Conservation (phyloP, 2,797 vertebrate species). For the Thalassophryne amazonica region DNA sequence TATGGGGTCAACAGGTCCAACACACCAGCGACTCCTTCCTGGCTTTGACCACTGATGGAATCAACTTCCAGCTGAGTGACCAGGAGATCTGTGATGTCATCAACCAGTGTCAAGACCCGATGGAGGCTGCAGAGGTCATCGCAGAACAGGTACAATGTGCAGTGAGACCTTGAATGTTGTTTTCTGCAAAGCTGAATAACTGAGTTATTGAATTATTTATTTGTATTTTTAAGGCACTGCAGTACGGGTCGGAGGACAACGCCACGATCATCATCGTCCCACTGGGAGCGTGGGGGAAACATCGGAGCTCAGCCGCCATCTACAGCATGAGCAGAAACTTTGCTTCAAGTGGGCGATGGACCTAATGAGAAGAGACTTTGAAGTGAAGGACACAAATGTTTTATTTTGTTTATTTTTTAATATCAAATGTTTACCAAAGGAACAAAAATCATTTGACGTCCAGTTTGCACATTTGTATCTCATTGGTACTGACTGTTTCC, state of each 20-base stretch:
- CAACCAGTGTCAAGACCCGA: conserved; percentile 88
- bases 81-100: conserved; percentile 94
- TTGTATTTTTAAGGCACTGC: conserved; percentile 78
- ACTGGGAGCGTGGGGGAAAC: conserved; percentile 91
- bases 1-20: conserved; percentile 74
- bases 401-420: too few relatives aligned
- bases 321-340: conserved; percentile 94
- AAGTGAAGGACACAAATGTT: too few relatives aligned
- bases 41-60: conserved; percentile 90
- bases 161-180: too few relatives aligned
- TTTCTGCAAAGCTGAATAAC: too few relatives aligned
- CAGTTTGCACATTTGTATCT: too few relatives aligned
- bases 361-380: too few relatives aligned
- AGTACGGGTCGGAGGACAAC: conserved; percentile 93
- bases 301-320: conserved; percentile 74
- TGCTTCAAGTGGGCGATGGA: conserved; percentile 88
- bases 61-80: conserved; percentile 95
- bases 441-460: too few relatives aligned
- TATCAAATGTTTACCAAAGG: too few relatives aligned
- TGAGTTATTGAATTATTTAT: neutral
- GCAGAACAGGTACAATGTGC: conserved; percentile 83
- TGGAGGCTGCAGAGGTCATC: conserved; percentile 86
- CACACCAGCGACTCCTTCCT: conserved; percentile 88
- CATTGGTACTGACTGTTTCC: too few relatives aligned
- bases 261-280: conserved; percentile 86